Base-by-base conservation (phyloP, 2,888 invertebrate genomes). In the Scaptomyza caliginosa region DNA sequence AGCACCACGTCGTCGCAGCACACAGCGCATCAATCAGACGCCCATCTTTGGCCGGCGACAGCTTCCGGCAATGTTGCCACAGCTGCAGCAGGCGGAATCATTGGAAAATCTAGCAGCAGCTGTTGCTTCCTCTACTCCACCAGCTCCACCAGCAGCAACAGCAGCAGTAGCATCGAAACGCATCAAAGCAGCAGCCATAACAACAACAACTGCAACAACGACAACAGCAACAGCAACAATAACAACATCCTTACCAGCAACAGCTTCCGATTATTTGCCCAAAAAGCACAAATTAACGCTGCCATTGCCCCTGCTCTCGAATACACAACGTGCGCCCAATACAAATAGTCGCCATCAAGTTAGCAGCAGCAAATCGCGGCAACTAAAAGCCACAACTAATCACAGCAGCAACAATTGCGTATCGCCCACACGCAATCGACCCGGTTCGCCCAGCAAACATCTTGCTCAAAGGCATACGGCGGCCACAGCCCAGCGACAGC, bases 1-100 rank as follows among this genome's bases (percentile, higher is more conserved):
- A 3, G 59, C 78, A 6, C 66, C 68, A 6, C 75, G 50, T 1
- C 55, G 36, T 0, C 55, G 30, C 23, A 67, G 16, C 16, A 79
- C 88, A 0, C 89, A 90, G 72, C 89, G 91, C 46, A 86, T 91
- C n/a, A 90, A 91, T 77, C 91, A 91, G 54, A 91, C 91, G 6
- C 91, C 91, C 0, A 90, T 91, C 23, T 91, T 91, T 62, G 91
- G 90, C 0, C 74, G 91, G 1, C 88, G 89, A 3, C 77, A 78
- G 17, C 56, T 81, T 23, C 63, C 85, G 8, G n/a, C 40, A 28
- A 48, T 21, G 1, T 3, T 24, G 26, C 54, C 59, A 0, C 77
- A 83, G 24, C 76, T 88, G 42, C 77, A 79, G 24, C 91, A 91
- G 13, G 89, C 91, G 0, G 91, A 91, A 38, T 89, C 89, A 0